Evolutionary conservation across 2,888 invertebrate genomes (phyloP), one percentile per base, ranked within the genome.

Genomic region (Piscicola geometra): DNA sequence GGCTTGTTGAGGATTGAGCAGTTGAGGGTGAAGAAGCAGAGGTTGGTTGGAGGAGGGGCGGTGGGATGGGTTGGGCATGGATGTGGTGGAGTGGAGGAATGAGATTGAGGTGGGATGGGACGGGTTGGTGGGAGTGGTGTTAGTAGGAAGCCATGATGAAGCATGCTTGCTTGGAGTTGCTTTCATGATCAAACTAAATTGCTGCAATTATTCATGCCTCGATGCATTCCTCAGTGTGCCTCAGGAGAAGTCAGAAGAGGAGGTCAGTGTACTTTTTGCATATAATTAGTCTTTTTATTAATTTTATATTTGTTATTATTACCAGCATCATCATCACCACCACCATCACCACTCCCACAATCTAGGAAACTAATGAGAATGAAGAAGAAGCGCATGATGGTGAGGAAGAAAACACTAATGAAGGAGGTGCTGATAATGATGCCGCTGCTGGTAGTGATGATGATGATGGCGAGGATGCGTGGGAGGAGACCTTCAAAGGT

Each of bases 1-100:
- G 92, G 93, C n/a, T 90, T 97, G 80, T 89, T 99, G 85, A 89
- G 91, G 81, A 93, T 96, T 84, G 99, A 99, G 83, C 94, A 97
- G 79, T 88, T 92, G 79, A 88, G 93, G 79, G 86, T 86, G 33
- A 93, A 91, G 83, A 75, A 50, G 41, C 36, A 73, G 60, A 71
- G 28, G 47, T 64, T 41, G 36, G 41, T 35, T 25, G 41, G 5
- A 15, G 41, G 41, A 41, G 15, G 41, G 5, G 41, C 5, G 15
- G 41, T 41, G 41, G 41, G 41, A 9, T 41, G 41, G 41, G 5
- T 41, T 9, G 15, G 5, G 41, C 9, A 15, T 41, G 5, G 28
- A 1, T 52, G 50, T 1, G 73, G 77, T 47, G 66, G 66, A 66
- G 66, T 0, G 32, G 71, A 15, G 12, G 66, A n/a, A 41, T 60